Evolutionary conservation across 2,888 invertebrate species (phyloP).

Genomic region (Cenopis cana): DNA sequence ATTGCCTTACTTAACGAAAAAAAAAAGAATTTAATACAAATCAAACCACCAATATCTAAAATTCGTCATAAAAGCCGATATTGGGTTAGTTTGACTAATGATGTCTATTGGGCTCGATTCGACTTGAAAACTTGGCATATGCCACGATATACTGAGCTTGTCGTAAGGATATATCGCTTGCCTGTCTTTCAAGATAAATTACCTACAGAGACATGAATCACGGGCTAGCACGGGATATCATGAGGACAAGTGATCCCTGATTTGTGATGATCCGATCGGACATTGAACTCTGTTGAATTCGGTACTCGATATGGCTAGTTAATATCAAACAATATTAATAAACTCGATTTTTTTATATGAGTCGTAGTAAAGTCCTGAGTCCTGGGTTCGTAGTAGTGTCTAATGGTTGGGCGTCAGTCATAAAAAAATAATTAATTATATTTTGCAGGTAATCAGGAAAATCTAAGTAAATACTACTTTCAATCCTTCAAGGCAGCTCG

Average conservation of each 20-base stretch:
- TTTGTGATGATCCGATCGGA: not conserved
- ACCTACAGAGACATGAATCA: not conserved
- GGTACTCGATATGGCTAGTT: not conserved
- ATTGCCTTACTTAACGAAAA: no score
- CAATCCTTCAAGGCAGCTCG: not conserved
- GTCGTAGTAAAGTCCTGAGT: no score
- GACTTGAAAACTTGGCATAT: not conserved
- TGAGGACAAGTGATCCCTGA: not conserved
- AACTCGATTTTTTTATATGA: not conserved
- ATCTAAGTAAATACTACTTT: not conserved
- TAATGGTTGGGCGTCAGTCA: not conserved
- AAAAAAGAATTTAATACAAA: no score
- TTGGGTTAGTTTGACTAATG: no score
- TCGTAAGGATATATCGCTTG: not conserved
- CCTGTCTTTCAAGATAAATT: not conserved
- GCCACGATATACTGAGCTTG: not conserved
- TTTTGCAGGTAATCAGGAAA: not conserved
- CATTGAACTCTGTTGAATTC: not conserved
- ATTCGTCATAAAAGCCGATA: no score
- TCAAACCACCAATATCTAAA: no score
- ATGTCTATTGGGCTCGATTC: not conserved
- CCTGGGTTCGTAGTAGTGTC: no score
- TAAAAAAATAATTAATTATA: not conserved
- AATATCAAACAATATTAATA: no score
- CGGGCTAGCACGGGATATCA: not conserved